Evolutionary conservation across 2,888 invertebrate genomes (phyloP).

Genomic region (Cataglyphis albicans): DNA sequence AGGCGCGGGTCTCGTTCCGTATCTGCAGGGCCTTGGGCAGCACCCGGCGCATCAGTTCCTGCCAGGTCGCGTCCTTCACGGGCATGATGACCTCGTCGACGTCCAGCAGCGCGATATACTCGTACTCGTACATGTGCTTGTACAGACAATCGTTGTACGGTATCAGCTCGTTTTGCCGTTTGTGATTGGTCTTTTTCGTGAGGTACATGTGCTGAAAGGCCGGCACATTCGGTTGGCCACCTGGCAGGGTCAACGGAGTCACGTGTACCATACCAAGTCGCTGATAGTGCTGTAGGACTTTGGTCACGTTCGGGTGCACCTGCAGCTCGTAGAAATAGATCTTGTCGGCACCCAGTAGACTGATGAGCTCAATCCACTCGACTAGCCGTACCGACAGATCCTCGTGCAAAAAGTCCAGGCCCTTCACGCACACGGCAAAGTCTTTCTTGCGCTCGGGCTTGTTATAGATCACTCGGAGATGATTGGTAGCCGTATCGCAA

Average conservation of each 20-base stretch:
- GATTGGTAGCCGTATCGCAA: slow-evolving; percentile 95
- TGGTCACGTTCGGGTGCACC: slow-evolving; percentile 96
- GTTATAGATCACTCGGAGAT: slow-evolving; percentile 93
- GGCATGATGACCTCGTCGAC: slow-evolving; percentile 98
- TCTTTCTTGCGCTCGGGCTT: slow-evolving; percentile 91
- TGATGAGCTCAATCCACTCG: slow-evolving; percentile 97
- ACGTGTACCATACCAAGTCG: slow-evolving; percentile 90
- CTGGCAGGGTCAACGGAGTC: slow-evolving; percentile 94
- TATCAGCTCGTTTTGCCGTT: slow-evolving; percentile 97
- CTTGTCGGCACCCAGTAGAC: slow-evolving; percentile 95
- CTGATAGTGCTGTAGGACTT: slow-evolving; percentile 91
- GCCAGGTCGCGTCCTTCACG: slow-evolving; percentile 91
- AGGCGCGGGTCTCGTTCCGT: slow-evolving; percentile 90
- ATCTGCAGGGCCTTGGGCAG: slow-evolving; percentile 90
- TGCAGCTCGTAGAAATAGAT: slow-evolving; percentile 95
- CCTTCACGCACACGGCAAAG: slow-evolving; percentile 97
- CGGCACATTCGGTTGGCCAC: slow-evolving; percentile 96
- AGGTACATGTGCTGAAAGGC: slow-evolving; percentile 96
- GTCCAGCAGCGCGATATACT: slow-evolving; percentile 96
- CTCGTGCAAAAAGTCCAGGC: slow-evolving; percentile 96
- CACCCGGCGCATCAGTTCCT: slow-evolving; percentile 91
- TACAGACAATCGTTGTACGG: slow-evolving; percentile 99
- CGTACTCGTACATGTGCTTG: slow-evolving; percentile 95
- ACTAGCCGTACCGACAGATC: slow-evolving; percentile 95
- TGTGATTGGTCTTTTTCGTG: slow-evolving; percentile 96